Base-by-base conservation (phyloP, 2,113 vertebrate species). In the Leptodactylus fuscus region DNA sequence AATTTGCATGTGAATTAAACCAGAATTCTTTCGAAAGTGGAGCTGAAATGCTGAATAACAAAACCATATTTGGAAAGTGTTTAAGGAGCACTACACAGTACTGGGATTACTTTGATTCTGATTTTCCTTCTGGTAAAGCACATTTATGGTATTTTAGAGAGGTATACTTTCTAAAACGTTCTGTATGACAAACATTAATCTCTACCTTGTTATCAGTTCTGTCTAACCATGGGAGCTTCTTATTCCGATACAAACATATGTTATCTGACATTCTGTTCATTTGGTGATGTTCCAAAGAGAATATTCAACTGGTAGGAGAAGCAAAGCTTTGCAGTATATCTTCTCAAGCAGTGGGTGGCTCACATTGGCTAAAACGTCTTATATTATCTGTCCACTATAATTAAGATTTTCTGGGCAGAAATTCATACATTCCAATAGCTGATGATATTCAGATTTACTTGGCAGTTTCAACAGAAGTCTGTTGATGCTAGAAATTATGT, bases 371-470 rank as follows among this genome's bases (percentile, higher is more conserved):
- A 8, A 51, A 65, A 77, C 36, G 44, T 13, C 44, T 29, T 77
- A 48, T 41, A 85, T 77, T 62, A 85, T 48, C 27, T 48, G 36
- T 34, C 27, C 55, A 62, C 73, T 67, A 29, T 75, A 85, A 85
- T 75, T 77, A 75, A 67, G 71, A 85, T 85, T 55, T 78, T 85
- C 67, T 29, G 67, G 58, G 58, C 41, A 36, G 60, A 38, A 77
- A 67, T 34, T 48, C 13, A 24, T 67, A 29, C 73, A 85, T 85
- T 85, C 82, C 82, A 24, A 75, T 49, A n/a, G 22, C 73, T 32
- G 71, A 58, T 49, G 44, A 85, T 46, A 67, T 49, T 77, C 44
- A 49, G 27, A 62, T 67, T 85, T 34, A 34, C 73, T 82, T 83
- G 82, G 71, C 53, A 76, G 71, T 48, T 83, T 27, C 16, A 65